A percentile compares a stretch with the other conserved stretches of the same genome.
Evolutionary conservation across 2,888 invertebrate genomes (phyloP).

Genomic region (Amphimallon solstitiale): DNA sequence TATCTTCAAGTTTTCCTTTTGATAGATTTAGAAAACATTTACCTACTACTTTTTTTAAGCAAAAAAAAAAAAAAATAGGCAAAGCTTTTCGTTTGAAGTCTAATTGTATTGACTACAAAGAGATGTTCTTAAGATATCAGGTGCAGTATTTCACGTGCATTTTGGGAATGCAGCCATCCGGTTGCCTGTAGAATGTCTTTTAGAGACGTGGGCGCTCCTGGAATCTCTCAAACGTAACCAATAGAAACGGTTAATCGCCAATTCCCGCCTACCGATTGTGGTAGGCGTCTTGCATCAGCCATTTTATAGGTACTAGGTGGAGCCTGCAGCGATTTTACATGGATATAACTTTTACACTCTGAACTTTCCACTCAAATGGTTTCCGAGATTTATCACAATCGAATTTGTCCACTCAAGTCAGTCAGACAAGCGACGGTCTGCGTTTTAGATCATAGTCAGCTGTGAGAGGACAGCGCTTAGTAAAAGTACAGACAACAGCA

Average conservation of each 20-base stretch:
- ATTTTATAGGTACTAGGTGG: slow-evolving; percentile 46
- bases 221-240: slow-evolving; percentile 21
- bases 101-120: too few relatives aligned
- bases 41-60: too few relatives aligned
- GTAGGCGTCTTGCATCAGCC: slow-evolving; percentile 42
- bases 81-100: too few relatives aligned
- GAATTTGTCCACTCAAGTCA: slow-evolving; percentile 10
- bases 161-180: too few relatives aligned
- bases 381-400: slow-evolving; percentile 53
- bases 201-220: slow-evolving; percentile 11
- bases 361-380: slow-evolving; percentile 58
- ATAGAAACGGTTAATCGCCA: slow-evolving; percentile 14
- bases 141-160: not conserved
- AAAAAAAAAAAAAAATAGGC: too few relatives aligned
- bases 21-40: too few relatives aligned
- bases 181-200: too few relatives aligned
- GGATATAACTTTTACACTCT: slow-evolving; percentile 48
- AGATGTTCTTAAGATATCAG: not conserved
- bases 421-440: slow-evolving; percentile 11
- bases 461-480: not conserved
- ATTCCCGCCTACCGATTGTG: slow-evolving; percentile 39
- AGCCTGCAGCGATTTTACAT: slow-evolving; percentile 22
- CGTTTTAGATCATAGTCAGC: not conserved
- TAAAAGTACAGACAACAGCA: not conserved
- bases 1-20: too few relatives aligned